phyloP scores from a whole-genome alignment of 1,140 invertebrate species.

The Brachystomella parvula region DNA sequence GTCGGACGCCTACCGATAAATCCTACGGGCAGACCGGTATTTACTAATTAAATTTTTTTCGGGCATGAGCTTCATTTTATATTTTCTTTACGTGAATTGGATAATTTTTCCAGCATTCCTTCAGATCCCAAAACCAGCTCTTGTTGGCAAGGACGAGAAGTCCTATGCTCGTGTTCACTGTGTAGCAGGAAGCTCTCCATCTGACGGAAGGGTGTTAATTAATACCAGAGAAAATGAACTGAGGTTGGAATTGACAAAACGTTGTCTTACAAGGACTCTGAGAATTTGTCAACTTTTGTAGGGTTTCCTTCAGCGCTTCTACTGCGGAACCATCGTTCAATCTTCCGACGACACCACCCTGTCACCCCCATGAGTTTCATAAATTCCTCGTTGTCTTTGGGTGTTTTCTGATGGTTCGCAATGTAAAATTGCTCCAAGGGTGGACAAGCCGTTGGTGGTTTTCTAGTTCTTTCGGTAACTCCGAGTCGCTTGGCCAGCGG shows the following conservation, averaged over 20 bases:
- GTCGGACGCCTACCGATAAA: constrained; percentile 56
- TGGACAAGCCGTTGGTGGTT: constrained; percentile 48
- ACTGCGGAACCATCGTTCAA: constrained; percentile 81
- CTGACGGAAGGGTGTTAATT: no score
- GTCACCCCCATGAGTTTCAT: constrained; percentile 70
- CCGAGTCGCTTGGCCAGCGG: constrained; percentile 66
- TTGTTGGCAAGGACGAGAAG: constrained; percentile 80
- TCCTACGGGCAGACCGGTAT: constrained; percentile 25
- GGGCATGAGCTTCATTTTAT: no score
- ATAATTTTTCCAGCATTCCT: constrained; percentile 78
- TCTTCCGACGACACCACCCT: constrained; percentile 75
- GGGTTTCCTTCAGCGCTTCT: constrained; percentile 73
- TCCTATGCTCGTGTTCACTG: constrained; percentile 73
- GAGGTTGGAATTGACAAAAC: neutral
- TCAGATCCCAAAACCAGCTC: constrained; percentile 88
- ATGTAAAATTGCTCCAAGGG: constrained; percentile 63
- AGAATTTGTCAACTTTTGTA: constrained; percentile 82
- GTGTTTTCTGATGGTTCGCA: constrained; percentile 62
- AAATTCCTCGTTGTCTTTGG: constrained; percentile 53
- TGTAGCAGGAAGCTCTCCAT: constrained; percentile 83
- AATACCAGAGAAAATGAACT: constrained; percentile 26
- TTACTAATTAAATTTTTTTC: no score
- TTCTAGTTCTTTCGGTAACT: constrained; percentile 53
- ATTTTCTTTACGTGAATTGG: constrained; percentile 42
- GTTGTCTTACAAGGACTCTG: constrained; percentile 48